Evolutionary conservation across 92 coral and sea anemone species (phyloP), one percentile per base, ranked within the genome.

Genomic region (Heteractis magnifica): DNA sequence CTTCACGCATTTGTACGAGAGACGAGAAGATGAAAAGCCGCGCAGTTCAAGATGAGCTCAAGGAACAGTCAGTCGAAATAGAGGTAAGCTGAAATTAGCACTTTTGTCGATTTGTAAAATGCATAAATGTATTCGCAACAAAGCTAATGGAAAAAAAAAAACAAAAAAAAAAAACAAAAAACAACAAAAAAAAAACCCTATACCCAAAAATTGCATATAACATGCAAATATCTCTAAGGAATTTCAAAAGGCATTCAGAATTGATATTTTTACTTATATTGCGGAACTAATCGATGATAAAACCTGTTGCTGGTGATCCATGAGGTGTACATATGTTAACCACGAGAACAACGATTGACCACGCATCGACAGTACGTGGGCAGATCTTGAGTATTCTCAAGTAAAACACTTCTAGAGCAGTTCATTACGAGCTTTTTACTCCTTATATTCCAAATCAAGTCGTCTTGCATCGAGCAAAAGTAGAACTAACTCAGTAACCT

Each of bases 21-120:
- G 48, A 68, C 13, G 23, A 68, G 73, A 23, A 68, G 49, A 79
- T 79, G 83, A 79, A 79, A 65, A 79, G 52, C 1, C 56, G 73
- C 1, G 41, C 19, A 4, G 49, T 64, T 49, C 75, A 79, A 55
- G 75, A 65, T 13, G 48, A 72, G 21, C 71, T 79, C 21, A 64
- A 65, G 51, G 75, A 79, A 12, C 83, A 79, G 55, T 79, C 83
- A 5, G 83, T 79, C 12, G 83, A 79, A 65, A 52, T 79, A 8
- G 75, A 79, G 83, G 83, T 79, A 65, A 79, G 83, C 21, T 10
- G 6, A 62, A 48, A 26, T 7, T 4, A 14, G 8, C 8, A 20
- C 26, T 5, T 68, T 26, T 68, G 0, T 53, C 13, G 10, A 8
- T 53, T 53, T 8, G 9, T 8, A 53, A 53, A 12, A 53, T 53